phyloP scores from a whole-genome alignment of 2,797 vertebrate species.

The Urosaurus nigricauda region DNA sequence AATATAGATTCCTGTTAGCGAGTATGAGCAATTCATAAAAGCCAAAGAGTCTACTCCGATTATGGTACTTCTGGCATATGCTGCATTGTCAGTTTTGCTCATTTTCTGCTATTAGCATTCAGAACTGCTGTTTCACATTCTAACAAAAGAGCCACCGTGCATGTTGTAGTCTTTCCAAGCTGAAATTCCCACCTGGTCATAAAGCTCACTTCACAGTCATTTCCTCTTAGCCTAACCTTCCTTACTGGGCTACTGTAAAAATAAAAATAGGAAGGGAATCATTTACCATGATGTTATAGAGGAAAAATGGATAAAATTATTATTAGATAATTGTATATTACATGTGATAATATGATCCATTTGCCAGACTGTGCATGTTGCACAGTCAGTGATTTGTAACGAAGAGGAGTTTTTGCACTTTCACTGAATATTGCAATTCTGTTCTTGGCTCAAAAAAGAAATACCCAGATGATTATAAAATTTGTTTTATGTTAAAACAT shows the following conservation, averaged over 20 bases:
- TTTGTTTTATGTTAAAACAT: not conserved
- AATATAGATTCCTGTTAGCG: constrained; percentile 1
- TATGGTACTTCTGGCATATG: not conserved
- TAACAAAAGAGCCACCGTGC: no score
- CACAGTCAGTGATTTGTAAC: not conserved
- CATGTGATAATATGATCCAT: not conserved
- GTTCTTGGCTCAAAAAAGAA: not conserved
- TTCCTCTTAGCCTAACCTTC: no score
- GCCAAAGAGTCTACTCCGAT: not conserved
- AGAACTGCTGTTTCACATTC: not conserved
- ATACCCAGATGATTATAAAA: not conserved
- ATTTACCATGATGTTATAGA: no score
- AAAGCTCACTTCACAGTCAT: no score
- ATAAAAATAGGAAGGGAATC: no score
- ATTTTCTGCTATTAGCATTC: not conserved
- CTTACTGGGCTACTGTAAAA: no score
- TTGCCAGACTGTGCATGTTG: not conserved
- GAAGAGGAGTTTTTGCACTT: no score
- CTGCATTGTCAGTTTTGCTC: constrained; percentile 36
- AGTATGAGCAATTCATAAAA: constrained; percentile 21
- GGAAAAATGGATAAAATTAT: no score
- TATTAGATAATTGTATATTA: not conserved
- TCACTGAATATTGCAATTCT: not conserved
- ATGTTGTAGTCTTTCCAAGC: no score
- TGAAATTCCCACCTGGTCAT: no score